Evolutionary conservation across 2,888 invertebrate species (phyloP), one percentile per base, ranked within the genome.

Genomic region (Hybos culiciformis): DNA sequence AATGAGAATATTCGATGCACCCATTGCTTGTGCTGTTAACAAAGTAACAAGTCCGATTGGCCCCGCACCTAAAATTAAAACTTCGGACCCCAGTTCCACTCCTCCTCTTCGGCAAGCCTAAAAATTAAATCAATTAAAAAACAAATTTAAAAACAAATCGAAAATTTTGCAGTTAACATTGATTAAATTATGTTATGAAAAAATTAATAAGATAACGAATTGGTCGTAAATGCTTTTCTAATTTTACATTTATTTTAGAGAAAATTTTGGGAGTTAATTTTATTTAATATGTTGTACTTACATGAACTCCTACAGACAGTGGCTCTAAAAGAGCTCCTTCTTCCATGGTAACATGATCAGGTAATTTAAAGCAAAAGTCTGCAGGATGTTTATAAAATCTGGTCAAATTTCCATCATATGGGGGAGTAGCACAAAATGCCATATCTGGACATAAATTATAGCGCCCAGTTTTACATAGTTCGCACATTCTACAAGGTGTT

Each of bases 261-360:
- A n/a, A n/a, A n/a, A n/a, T n/a, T n/a, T n/a, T n/a, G n/a, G n/a
- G n/a, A n/a, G n/a, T n/a, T n/a, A n/a, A n/a, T n/a, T n/a, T n/a
- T n/a, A n/a, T n/a, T n/a, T n/a, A n/a, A n/a, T n/a, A n/a, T n/a
- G n/a, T n/a, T n/a, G n/a, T n/a, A n/a, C n/a, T n/a, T n/a, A n/a
- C n/a, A 67, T 94, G 92, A 0, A 96, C 86, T 7, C 84, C 96
- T 20, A 96, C 94, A 0, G 92, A 79, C 11, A 97, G 67, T 0
- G 97, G 97, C 63, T 97, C 96, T 51, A 94, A 66, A 1, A 97
- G 61, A 0, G 96, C 94, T 2, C 91, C 96, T 63, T 97, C 96
- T 59, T 94, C 94, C 69, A 90, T 77, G 1, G 76, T 74, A 36
- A 97, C 83, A 66, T 92, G 77, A 55, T 88, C 83, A 0, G 96